Evolutionary conservation across 2,888 invertebrate genomes (phyloP), one percentile per base, ranked within the genome.

Genomic region (Cyrtodaria siliqua): DNA sequence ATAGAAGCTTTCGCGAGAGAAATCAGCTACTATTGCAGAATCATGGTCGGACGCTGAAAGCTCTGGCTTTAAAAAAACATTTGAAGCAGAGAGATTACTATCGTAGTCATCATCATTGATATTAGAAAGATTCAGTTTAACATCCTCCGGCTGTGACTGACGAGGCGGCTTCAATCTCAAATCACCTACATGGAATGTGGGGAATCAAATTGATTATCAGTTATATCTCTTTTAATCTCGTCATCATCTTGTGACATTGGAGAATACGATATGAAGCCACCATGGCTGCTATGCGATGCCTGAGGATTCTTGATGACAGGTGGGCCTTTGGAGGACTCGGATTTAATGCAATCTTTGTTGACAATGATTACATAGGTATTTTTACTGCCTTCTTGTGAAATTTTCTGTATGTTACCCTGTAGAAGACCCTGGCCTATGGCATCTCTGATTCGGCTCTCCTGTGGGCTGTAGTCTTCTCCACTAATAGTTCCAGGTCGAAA

Each of bases 91-190:
- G 14, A 64, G 33, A 38, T 77, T 79, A 52, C 74, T 80, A 56
- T 81, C 83, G 73, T 79, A 73, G 38, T 82, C 72, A 50, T 84
- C 85, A 78, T 87, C 84, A 57, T 82, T 73, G 62, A 87, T 80
- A 50, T 83, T 72, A 12, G 83, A 74, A 42, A 87, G 68, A 42
- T 87, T 87, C n/a, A 84, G 67, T 53, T 80, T 83, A 3, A 87
- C 71, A 77, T 80, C 77, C 47, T 86, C 86, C 29, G 63, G 59
- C 16, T 47, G 53, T 16, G 59, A 44, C 12, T n/a, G n/a, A 12
- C 26, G 26, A 33, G 72, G 67, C 33, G 24, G 49, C 24, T 50
- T 72, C 62, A 38, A 64, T 24, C 55, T 44, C 40, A 53, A 18
- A 6, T 59, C 56, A 52, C 26, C 27, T 23, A 49, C 16, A 50